Evolutionary conservation across 35 echinoderm and acorn worm genomes (phyloP), one percentile per base, ranked within the genome.

Genomic region (Patiria miniata): DNA sequence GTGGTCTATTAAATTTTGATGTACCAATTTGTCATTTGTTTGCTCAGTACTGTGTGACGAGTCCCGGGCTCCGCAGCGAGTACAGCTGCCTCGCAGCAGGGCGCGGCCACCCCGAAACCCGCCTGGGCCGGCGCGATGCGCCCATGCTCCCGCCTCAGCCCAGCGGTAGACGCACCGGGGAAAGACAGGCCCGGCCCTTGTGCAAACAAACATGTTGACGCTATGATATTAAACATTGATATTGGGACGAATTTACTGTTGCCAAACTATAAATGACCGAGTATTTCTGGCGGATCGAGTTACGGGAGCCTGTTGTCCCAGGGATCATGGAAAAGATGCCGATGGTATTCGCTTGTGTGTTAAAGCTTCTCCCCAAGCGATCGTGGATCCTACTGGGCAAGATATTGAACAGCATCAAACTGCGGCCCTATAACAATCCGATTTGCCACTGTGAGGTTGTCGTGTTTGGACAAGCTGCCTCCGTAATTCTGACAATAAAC

Each of bases 21-120:
- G 80, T 82, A 82, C 80, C 80, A 82, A 82, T 82, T 82, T 82
- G 80, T 82, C 80, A 82, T 82, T 33, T 82, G 80, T 82, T 82
- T 82, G 80, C 51, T 28, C 80, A 82, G 80, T 44, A 30, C 80
- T 82, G 39, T 82, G 51, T 51, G 80, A 82, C 42, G 33, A n/a
- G 80, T 82, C 40, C 40, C 21, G 44, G 40, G 32, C 29, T 28
- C 42, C 39, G 42, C 28, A n/a, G 80, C 40, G 28, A 30, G 42
- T 53, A 23, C 80, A 82, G 80, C 80, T 82, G 80, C 51, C 51
- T 44, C 80, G 19, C 80, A 32, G 80, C 51, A 14, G 80, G 80
- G 51, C 29, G 42, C 39, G 80, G 80, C 80, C 80, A 44, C 40
- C 80, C 80, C 44, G 40, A 53, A 82, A 82, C 51, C 44, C 28